Conservation (phyloP, 2,113 vertebrate species). For the Pogona vitticeps region DNA sequence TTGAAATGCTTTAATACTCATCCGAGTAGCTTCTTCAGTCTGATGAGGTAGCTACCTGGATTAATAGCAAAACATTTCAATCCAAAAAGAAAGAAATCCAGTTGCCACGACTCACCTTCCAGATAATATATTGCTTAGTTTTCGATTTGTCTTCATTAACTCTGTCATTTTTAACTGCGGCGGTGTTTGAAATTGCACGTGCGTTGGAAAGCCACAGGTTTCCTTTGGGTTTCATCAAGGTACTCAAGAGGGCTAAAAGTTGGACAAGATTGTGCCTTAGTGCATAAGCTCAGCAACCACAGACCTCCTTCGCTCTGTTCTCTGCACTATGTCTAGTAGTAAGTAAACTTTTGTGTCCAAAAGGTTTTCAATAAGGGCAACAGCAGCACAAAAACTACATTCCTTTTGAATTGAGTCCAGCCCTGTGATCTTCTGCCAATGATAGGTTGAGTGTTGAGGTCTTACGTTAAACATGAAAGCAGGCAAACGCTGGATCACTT, state of each 20-base stretch:
- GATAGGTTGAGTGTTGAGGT: slow-evolving; percentile 21
- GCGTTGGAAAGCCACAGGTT: background rate
- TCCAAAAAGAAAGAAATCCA: no score
- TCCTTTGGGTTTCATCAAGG: background rate
- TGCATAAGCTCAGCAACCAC: background rate
- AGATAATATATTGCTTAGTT: no score
- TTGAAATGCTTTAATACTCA: no score
- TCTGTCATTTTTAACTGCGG: background rate
- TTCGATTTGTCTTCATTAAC: background rate
- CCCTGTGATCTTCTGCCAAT: slow-evolving; percentile 28
- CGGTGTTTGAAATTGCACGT: background rate
- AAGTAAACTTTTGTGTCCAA: background rate
- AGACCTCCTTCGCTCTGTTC: background rate
- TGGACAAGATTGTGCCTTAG: background rate
- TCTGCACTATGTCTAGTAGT: background rate
- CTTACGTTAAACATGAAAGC: slow-evolving; percentile 31
- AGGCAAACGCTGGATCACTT: slow-evolving; percentile 36
- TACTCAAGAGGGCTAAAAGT: background rate
- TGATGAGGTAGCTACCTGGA: no score
- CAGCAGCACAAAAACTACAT: slow-evolving; percentile 23
- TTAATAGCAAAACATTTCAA: no score
- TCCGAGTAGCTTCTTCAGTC: no score
- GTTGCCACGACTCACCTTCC: no score
- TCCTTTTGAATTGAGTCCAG: slow-evolving; percentile 37
- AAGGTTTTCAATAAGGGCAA: background rate